Conservation (phyloP, 2,797 vertebrate species). For the Girardinus metallicus region DNA sequence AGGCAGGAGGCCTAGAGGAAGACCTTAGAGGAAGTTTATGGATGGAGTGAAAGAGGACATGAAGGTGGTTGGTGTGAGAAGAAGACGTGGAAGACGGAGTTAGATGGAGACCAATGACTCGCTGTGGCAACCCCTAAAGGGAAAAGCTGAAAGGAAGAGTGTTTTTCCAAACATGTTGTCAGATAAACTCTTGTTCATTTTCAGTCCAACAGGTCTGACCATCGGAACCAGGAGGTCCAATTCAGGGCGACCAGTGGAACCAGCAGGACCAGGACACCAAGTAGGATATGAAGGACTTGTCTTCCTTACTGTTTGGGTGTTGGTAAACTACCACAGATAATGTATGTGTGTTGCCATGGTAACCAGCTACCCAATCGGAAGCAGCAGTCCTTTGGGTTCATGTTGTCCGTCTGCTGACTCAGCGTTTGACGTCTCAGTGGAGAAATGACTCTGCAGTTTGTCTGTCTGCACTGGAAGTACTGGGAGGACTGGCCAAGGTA, state of each 20-base stretch:
- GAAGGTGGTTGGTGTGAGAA: too few relatives aligned
- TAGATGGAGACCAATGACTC: too few relatives aligned
- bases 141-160: not conserved
- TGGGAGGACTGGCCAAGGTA: slow-evolving; percentile 65
- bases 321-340: not conserved
- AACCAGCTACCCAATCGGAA: slow-evolving; percentile 19
- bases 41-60: too few relatives aligned
- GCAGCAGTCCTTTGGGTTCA: slow-evolving; percentile 41
- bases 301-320: not conserved
- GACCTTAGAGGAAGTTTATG: too few relatives aligned
- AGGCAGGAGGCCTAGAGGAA: too few relatives aligned
- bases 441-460: slow-evolving; percentile 93
- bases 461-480: slow-evolving; percentile 89
- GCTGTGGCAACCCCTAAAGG: too few relatives aligned
- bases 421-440: slow-evolving; percentile 91
- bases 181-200: not conserved
- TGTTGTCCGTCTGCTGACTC: slow-evolving; percentile 82
- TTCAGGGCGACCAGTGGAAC: not conserved
- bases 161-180: not conserved
- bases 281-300: not conserved
- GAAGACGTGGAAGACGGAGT: too few relatives aligned
- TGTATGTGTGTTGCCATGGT: slow-evolving; percentile 34
- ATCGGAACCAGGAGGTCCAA: slow-evolving; percentile 20
- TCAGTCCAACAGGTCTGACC: not conserved
- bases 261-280: not conserved